Base-by-base conservation (phyloP, 1,140 invertebrate genomes). In the Ceratosolen fusciceps region DNA sequence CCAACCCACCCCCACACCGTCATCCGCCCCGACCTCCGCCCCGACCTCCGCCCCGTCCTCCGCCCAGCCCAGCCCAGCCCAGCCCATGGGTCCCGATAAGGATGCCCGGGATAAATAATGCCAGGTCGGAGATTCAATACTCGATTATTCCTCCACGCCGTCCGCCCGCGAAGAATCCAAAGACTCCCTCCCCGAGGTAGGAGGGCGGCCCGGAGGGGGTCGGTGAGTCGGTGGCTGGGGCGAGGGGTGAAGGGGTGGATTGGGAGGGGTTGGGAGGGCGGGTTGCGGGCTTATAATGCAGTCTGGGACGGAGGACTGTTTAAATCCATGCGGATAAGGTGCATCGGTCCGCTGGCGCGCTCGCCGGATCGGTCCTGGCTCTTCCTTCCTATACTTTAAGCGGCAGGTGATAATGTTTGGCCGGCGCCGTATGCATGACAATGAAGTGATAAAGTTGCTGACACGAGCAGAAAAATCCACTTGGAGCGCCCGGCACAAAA, bases 381-480 rank as follows among this genome's bases (percentile, higher is more conserved):
- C n/a, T 16, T 31, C 24, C n/a, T 16, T 31, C 24, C 58, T 31
- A 58, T 58, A 58, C 24, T 58, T 58, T 58, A 58, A 26, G 31
- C 58, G 34, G 5, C 4, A 37, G 16, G 31, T 37, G 31, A 65
- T 65, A 37, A 65, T 37, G 31, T 65, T 65, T 9, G 60, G 1
- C 12, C 34, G 31, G 16, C 9, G 21, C 16, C 1, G 31, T 9
- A 65, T 65, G 14, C 60, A 21, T n/a, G 60, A 65, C 34, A 65
- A 37, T n/a, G 31, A n/a, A 65, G 60, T 37, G 31, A 9, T 34
- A 65, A 65, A 37, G 60, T 7, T 65, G 26, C 58, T 62, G 29
- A 62, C 29, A 9, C 26, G 58, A 62, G 58, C 29, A 65, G 60
- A 37, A 37, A 37, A 65, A 65, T 34, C 26, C 58, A 62, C 58